Conservation (phyloP, 2,888 invertebrate genomes). For the Argynnis bischoffii region DNA sequence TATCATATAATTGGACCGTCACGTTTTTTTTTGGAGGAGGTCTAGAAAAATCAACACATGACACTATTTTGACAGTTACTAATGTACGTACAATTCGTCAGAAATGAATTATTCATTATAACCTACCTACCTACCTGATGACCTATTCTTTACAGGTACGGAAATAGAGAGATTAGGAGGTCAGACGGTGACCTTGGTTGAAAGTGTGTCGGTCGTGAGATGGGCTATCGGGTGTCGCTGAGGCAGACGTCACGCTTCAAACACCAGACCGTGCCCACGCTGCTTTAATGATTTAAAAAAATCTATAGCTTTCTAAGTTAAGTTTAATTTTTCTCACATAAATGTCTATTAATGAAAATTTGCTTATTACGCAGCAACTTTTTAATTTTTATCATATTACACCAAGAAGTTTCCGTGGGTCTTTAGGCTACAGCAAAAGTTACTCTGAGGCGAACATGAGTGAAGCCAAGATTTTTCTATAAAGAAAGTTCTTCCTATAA, state of each 20-base stretch:
- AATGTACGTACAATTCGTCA: slow-evolving; percentile 19
- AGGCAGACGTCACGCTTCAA: slow-evolving; percentile 79
- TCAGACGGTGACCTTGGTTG: slow-evolving; percentile 76
- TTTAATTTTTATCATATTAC: no score
- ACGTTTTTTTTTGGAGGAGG: slow-evolving; percentile 1
- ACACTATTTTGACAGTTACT: slow-evolving; percentile 33
- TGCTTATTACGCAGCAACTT: no score
- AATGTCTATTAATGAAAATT: no score
- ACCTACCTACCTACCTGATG: slow-evolving; percentile 27
- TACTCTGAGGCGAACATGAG: no score
- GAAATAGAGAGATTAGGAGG: slow-evolving; percentile 68
- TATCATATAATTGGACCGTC: no score
- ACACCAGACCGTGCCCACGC: slow-evolving; percentile 48
- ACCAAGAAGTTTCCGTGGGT: no score
- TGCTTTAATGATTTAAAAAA: not conserved
- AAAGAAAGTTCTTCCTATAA: no score
- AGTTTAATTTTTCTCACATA: no score
- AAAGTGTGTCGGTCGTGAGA: slow-evolving; percentile 80
- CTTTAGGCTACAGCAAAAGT: no score
- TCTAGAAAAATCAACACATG: slow-evolving; percentile 22
- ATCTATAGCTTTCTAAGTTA: not conserved
- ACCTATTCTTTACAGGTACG: slow-evolving; percentile 40
- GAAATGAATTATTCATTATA: slow-evolving; percentile 26
- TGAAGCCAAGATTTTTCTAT: no score
- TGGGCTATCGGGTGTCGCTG: slow-evolving; percentile 74